Evolutionary conservation across 2,797 vertebrate genomes (phyloP).

Genomic region (Poecilia wingei): DNA sequence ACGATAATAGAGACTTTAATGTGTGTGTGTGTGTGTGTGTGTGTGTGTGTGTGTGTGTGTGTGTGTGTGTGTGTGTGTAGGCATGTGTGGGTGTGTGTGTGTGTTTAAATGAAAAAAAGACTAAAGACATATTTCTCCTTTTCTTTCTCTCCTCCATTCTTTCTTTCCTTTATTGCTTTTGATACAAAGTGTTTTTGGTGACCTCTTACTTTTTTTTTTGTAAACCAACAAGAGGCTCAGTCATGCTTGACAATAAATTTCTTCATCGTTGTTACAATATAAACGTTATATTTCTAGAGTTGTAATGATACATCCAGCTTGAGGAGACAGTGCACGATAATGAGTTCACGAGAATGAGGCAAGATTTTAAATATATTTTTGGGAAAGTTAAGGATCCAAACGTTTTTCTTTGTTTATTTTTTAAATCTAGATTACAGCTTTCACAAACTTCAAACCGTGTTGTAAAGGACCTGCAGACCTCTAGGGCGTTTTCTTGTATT

Average conservation of each 20-base stretch:
- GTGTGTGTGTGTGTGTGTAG: constrained; percentile 21
- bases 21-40: constrained; percentile 33
- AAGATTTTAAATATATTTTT: neutral
- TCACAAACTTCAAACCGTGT: neutral
- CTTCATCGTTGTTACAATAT: neutral
- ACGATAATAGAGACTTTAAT: constrained; percentile 19
- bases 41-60: constrained; percentile 25
- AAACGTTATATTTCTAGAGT: neutral
- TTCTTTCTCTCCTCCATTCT: neutral
- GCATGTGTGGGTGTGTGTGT: constrained; percentile 14
- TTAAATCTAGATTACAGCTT: neutral
- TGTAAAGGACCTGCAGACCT: neutral
- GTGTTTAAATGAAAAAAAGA: neutral
- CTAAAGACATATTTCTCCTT: neutral
- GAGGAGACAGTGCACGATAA: neutral
- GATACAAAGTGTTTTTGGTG: neutral
- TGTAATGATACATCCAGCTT: neutral
- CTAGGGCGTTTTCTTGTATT: neutral
- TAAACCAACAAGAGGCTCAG: neutral
- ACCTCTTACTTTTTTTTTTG: neutral
- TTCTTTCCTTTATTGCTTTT: neutral
- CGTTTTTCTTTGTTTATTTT: neutral
- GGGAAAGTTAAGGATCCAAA: neutral
- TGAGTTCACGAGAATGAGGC: neutral
- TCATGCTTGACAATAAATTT: neutral